Evolutionary conservation across 2,797 vertebrate genomes (phyloP).

Genomic region (Periparus ater): DNA sequence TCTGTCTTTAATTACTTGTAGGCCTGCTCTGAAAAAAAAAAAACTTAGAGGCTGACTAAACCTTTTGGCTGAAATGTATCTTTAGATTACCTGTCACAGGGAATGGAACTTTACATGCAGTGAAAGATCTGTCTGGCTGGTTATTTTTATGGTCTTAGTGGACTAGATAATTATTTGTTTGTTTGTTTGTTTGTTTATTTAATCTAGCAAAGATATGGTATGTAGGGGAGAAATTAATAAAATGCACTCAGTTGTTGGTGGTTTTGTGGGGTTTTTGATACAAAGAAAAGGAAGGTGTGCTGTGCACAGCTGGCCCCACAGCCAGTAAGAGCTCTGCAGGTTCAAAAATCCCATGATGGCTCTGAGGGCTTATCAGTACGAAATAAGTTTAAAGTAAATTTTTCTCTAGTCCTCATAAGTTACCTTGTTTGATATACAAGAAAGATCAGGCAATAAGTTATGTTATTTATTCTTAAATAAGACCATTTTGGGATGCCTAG

Average conservation of each 20-base stretch:
- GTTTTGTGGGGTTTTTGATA: neutral
- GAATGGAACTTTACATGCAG: neutral
- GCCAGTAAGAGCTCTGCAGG: neutral
- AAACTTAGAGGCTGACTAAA: neutral
- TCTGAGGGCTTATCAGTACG: neutral
- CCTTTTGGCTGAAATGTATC: neutral
- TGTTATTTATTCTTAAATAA: neutral
- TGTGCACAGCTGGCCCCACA: neutral
- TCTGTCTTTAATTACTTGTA: neutral
- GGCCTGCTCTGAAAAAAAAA: neutral
- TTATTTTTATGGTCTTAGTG: neutral
- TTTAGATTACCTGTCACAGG: neutral
- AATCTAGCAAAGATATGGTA: neutral
- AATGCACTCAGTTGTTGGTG: neutral
- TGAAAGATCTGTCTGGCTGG: neutral
- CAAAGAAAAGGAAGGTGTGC: neutral
- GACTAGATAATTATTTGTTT: neutral
- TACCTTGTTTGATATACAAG: neutral
- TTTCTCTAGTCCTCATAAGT: neutral
- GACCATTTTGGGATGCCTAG: neutral
- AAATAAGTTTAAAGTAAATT: neutral
- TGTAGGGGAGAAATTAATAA: neutral
- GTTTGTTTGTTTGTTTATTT: neutral
- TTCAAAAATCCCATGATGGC: neutral
- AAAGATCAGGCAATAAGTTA: neutral